Percentiles rank a stretch among this genome's conserved stretches.
Evolutionary conservation across 2,888 invertebrate genomes (phyloP).

Genomic region (Leptogaster cylindrica): DNA sequence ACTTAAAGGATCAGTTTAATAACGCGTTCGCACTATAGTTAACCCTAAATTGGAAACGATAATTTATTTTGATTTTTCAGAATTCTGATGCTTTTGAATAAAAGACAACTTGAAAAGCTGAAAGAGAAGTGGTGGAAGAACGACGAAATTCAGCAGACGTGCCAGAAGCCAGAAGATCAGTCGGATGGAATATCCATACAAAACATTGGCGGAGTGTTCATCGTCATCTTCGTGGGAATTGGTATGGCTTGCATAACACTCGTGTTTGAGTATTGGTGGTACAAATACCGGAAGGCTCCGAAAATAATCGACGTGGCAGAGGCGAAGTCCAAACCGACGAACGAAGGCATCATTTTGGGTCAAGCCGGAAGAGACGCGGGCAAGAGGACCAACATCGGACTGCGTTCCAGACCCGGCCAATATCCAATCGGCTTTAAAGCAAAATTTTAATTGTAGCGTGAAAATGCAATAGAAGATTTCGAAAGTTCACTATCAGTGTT

Average conservation of each 20-base stretch:
- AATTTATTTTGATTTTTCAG: conserved; percentile 62
- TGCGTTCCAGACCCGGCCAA: conserved; percentile 59
- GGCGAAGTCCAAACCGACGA: conserved; percentile 55
- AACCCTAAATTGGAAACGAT: neutral
- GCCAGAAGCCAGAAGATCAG: conserved; percentile 89
- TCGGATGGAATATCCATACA: conserved; percentile 97
- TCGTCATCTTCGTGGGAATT: conserved; percentile 95
- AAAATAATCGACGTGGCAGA: conserved; percentile 70
- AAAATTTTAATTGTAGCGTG: conserved; percentile 58
- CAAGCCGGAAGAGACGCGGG: neutral
- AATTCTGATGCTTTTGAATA: conserved; percentile 91
- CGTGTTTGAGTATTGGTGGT: conserved; percentile 94
- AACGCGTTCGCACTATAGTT: conserved; percentile 76
- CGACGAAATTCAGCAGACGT: conserved; percentile 77
- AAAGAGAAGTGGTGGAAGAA: conserved; percentile 98
- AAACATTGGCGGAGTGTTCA: conserved; percentile 97
- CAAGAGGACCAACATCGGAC: conserved; percentile 46
- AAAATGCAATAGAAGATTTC: too few species aligned
- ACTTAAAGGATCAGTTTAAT: conserved; percentile 91
- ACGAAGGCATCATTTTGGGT: conserved; percentile 15
- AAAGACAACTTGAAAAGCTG: conserved; percentile 87
- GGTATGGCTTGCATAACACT: conserved; percentile 89
- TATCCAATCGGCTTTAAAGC: conserved; percentile 58
- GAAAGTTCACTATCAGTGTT: too few species aligned
- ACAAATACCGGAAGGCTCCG: conserved; percentile 74